Conservation (phyloP, 2,113 vertebrate genomes). For the Megaceryle torquata region DNA sequence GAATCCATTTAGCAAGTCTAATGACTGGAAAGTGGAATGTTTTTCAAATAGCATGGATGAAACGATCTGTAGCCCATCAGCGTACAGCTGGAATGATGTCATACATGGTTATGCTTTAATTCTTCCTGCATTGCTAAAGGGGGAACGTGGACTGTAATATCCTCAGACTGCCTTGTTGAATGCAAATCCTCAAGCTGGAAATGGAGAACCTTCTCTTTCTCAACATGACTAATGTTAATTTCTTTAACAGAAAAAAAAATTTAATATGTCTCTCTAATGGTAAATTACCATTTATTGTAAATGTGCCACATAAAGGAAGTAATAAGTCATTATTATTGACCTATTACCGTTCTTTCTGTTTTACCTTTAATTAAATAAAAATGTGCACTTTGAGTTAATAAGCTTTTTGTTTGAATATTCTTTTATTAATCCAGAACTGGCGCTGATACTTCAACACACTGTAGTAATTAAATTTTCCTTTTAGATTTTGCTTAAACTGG, state of each 20-base stretch:
- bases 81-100: conserved; percentile 72
- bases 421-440: conserved; percentile 46
- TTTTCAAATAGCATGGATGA: conserved; percentile 61
- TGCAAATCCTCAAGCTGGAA: conserved; percentile 65
- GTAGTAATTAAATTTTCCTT: background rate
- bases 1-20: conserved; percentile 68
- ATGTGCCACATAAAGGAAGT: conserved; percentile 79
- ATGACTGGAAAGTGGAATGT: conserved; percentile 71
- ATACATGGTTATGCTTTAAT: conserved; percentile 71
- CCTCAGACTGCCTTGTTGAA: conserved; percentile 60
- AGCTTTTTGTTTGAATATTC: conserved; percentile 66
- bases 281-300: conserved; percentile 81
- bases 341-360: conserved; percentile 76
- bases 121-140: conserved; percentile 71
- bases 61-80: conserved; percentile 68
- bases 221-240: conserved; percentile 73
- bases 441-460: background rate
- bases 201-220: conserved; percentile 62
- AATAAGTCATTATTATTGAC: conserved; percentile 80
- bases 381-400: conserved; percentile 73
- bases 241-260: conserved; percentile 64
- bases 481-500: background rate
- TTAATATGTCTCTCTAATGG: conserved; percentile 73
- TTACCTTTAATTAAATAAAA: conserved; percentile 80
- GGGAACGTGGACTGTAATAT: conserved; percentile 27